Evolutionary conservation across 2,797 vertebrate species (phyloP).

Genomic region (Tokudaia muenninki): DNA sequence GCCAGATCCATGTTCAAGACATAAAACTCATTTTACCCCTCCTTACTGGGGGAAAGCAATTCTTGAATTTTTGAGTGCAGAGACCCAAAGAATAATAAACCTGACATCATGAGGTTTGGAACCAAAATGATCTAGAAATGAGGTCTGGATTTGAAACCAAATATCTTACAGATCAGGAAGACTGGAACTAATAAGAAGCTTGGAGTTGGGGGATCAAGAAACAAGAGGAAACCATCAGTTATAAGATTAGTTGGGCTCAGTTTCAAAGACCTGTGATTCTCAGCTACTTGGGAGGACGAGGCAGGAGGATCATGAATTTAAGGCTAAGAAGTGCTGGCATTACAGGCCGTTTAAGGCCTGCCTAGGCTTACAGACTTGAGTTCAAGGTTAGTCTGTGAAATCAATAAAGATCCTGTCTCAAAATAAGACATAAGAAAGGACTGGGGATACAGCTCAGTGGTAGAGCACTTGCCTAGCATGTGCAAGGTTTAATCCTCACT

Average conservation of each 20-base stretch:
- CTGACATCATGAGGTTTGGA: background rate
- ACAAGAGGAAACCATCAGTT: background rate
- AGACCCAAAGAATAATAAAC: background rate
- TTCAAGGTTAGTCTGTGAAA: background rate
- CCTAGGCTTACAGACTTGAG: background rate
- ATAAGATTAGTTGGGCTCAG: background rate
- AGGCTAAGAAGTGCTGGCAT: background rate
- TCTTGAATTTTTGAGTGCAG: background rate
- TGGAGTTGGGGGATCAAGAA: background rate
- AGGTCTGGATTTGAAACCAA: constrained; percentile 44
- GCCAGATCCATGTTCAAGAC: background rate
- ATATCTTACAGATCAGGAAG: background rate
- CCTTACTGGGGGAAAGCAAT: background rate
- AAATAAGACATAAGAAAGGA: background rate
- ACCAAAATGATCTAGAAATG: background rate
- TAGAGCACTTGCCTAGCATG: background rate
- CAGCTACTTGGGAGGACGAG: background rate
- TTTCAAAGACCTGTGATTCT: background rate
- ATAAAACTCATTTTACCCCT: background rate
- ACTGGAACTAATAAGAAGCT: background rate
- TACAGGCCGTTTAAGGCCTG: background rate
- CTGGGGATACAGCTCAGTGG: background rate
- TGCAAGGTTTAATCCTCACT: background rate
- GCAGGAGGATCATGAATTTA: background rate
- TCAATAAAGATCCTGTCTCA: background rate